phyloP scores from a whole-genome alignment of 2,888 invertebrate genomes.

The Glyphotaelius pellucidus region DNA sequence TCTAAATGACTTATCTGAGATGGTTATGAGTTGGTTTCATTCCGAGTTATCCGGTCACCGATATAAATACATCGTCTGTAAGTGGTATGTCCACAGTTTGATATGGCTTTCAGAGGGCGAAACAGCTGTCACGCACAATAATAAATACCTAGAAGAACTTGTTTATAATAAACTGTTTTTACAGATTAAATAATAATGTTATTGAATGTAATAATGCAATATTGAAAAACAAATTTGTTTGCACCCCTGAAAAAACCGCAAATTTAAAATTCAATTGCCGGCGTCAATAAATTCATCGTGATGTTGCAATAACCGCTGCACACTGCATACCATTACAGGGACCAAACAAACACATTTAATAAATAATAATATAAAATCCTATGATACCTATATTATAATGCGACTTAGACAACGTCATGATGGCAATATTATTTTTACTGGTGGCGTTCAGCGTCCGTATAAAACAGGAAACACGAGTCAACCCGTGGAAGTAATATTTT shows the following conservation, averaged over 20 bases:
- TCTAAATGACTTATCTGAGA: too few relatives aligned
- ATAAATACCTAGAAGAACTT: too few relatives aligned
- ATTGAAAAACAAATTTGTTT: neutral
- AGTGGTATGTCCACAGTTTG: too few relatives aligned
- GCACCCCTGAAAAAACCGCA: neutral
- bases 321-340: neutral
- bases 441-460: neutral
- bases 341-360: neutral
- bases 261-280: conserved; percentile 26
- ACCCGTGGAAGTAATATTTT: conserved; percentile 32
- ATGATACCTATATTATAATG: neutral
- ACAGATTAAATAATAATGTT: too few relatives aligned
- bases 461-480: conserved; percentile 21
- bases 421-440: neutral
- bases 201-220: neutral
- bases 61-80: too few relatives aligned
- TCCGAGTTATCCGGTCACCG: too few relatives aligned
- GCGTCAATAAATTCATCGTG: conserved; percentile 21
- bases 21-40: too few relatives aligned
- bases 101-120: too few relatives aligned
- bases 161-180: too few relatives aligned
- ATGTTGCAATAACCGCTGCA: neutral
- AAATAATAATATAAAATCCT: neutral
- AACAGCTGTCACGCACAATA: too few relatives aligned
- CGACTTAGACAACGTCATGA: neutral